Evolutionary conservation across 2,888 invertebrate genomes (phyloP).

Genomic region (Euclidia mi): DNA sequence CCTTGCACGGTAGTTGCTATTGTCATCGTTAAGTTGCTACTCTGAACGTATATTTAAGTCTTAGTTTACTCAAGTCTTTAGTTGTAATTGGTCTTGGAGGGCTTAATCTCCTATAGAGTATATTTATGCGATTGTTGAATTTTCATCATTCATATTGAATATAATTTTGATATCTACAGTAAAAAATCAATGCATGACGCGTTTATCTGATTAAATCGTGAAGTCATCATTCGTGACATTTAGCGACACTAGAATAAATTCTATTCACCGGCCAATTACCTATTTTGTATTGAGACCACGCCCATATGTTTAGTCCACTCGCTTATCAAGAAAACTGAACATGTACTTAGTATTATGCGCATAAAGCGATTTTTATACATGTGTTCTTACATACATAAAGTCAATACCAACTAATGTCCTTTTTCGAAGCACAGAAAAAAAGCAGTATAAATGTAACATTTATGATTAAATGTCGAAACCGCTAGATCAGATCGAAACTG

Average conservation of each 20-base stretch:
- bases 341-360: slow-evolving; percentile 24
- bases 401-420: too few relatives aligned
- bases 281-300: slow-evolving; percentile 51
- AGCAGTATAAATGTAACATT: too few relatives aligned
- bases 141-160: too few relatives aligned
- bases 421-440: neutral
- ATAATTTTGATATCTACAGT: neutral
- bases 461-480: slow-evolving; percentile 1
- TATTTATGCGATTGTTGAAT: too few relatives aligned
- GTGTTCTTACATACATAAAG: too few relatives aligned
- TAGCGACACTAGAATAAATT: slow-evolving; percentile 36
- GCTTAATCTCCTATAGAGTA: too few relatives aligned
- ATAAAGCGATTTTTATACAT: slow-evolving; percentile 29
- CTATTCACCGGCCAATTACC: slow-evolving; percentile 36
- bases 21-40: neutral
- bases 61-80: too few relatives aligned
- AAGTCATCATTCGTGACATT: slow-evolving; percentile 39
- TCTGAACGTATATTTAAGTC: too few relatives aligned
- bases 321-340: slow-evolving; percentile 35
- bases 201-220: slow-evolving; percentile 35
- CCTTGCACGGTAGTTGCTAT: slow-evolving; percentile 49
- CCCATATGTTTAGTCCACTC: slow-evolving; percentile 45
- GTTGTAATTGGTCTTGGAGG: too few relatives aligned
- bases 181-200: too few relatives aligned
- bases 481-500: neutral